Percentiles rank a stretch among this genome's conserved stretches.
Conservation (phyloP, 2,113 vertebrate species). For the Melanotaenia duboulayi region DNA sequence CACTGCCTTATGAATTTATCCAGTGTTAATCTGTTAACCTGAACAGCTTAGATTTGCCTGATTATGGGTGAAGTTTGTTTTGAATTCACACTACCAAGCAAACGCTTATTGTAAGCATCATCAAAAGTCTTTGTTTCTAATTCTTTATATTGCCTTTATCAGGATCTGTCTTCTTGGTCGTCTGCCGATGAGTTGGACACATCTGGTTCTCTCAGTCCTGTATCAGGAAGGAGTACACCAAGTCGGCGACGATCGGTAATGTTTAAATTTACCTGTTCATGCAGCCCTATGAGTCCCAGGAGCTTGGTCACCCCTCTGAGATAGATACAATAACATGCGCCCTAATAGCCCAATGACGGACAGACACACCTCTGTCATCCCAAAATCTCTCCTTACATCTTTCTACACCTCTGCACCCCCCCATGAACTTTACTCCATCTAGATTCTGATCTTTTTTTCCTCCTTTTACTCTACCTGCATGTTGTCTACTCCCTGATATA, state of each 20-base stretch:
- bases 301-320: slow-evolving; percentile 46
- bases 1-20: neutral
- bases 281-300: slow-evolving; percentile 45
- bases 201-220: slow-evolving; percentile 92
- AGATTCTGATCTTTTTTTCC: slow-evolving; percentile 58
- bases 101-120: neutral
- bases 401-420: slow-evolving; percentile 41
- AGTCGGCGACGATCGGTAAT: slow-evolving; percentile 94
- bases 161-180: slow-evolving; percentile 97
- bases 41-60: neutral
- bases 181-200: slow-evolving; percentile 95
- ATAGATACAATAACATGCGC: slow-evolving; percentile 40
- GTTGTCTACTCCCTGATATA: slow-evolving; percentile 63
- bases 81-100: neutral
- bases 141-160: neutral
- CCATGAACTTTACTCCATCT: slow-evolving; percentile 43
- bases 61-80: neutral
- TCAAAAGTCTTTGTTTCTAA: neutral
- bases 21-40: neutral
- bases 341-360: slow-evolving; percentile 52
- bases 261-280: slow-evolving; percentile 37
- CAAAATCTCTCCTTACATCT: slow-evolving; percentile 61
- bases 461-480: slow-evolving; percentile 75
- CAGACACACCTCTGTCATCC: slow-evolving; percentile 74
- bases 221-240: slow-evolving; percentile 93